These are phyloP conservation scores for Urocitellus parryii DNA, from an alignment of 2,113 vertebrate species.

Conservation along the genomic window DNA sequence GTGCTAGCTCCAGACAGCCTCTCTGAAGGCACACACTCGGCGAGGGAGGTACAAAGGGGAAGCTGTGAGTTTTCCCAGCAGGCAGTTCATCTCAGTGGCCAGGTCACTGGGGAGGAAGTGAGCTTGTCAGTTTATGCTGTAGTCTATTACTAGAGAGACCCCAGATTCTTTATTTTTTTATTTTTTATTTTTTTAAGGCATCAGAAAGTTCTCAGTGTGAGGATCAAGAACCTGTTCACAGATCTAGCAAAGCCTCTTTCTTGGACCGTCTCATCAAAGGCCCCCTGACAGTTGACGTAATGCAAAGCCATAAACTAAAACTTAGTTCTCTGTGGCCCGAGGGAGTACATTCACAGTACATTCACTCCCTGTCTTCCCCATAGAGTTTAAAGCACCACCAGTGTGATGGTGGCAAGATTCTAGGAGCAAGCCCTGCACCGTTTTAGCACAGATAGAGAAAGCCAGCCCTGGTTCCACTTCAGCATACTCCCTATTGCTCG, in stretches of 20 bases:
- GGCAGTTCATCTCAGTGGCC: neutral
- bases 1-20: neutral
- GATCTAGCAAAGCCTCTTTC: neutral
- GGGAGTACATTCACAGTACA: neutral
- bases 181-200: neutral
- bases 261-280: constrained; percentile 15
- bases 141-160: neutral
- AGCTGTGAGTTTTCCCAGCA: neutral
- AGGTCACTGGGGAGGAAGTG: neutral
- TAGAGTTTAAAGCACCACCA: neutral
- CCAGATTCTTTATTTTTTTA: neutral
- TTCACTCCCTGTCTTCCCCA: neutral
- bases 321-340: neutral
- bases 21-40: neutral
- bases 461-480: neutral
- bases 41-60: neutral
- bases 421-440: neutral
- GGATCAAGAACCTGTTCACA: neutral
- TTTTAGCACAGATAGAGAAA: neutral
- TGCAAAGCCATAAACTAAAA: neutral
- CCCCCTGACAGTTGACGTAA: neutral
- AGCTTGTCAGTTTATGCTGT: neutral
- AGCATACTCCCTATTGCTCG: neutral
- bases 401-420: neutral
- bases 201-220: neutral